These are phyloP conservation scores for Eonycteris spelaea DNA, from an alignment of 2,113 vertebrate species.

Conservation along the genomic window DNA sequence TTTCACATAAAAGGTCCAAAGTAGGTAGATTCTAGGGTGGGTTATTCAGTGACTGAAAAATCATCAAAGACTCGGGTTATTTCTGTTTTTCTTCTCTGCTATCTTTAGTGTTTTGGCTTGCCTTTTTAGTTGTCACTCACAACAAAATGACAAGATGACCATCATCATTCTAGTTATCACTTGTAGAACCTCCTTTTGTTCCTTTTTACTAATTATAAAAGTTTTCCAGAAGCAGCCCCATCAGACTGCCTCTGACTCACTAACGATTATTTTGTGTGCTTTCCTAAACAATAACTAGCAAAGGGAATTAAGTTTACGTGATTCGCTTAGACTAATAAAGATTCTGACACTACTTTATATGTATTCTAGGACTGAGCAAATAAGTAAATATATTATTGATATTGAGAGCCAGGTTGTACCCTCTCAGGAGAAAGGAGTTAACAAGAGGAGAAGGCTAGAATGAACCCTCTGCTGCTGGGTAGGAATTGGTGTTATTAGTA, in stretches of 20 bases:
- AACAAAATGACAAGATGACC: background rate
- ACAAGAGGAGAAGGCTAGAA: background rate
- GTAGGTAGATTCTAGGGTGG: background rate
- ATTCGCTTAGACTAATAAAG: background rate
- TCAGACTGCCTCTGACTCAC: background rate
- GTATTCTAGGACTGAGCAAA: background rate
- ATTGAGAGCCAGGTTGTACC: background rate
- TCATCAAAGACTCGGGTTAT: background rate
- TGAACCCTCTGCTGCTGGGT: background rate
- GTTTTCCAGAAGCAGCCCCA: background rate
- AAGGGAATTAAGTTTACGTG: background rate
- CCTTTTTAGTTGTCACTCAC: background rate
- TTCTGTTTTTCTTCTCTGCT: background rate
- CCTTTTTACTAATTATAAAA: background rate
- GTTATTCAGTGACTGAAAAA: background rate
- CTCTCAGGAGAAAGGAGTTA: background rate
- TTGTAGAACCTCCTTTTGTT: background rate
- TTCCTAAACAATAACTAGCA: background rate
- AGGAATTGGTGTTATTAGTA: background rate
- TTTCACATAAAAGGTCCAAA: background rate
- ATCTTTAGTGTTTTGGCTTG: background rate
- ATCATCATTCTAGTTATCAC: background rate
- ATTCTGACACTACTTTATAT: background rate
- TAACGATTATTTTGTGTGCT: background rate
- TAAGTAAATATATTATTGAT: background rate